phyloP scores from a whole-genome alignment of 2,888 invertebrate species.

The Opisthograptis luteolata region DNA sequence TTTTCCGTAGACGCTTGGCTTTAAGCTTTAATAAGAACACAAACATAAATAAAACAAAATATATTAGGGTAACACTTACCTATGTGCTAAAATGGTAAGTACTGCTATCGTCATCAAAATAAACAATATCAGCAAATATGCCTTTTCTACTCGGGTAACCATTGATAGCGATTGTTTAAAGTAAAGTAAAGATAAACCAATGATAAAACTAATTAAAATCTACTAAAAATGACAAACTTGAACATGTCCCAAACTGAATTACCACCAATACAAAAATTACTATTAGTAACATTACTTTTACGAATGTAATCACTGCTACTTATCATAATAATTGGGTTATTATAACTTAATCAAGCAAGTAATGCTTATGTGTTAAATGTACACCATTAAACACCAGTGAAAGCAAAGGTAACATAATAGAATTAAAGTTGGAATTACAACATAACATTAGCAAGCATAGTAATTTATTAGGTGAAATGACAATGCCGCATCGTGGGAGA shows the following conservation, averaged over 20 bases:
- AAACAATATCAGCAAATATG: neutral
- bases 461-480: constrained; percentile 67
- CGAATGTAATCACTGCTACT: neutral
- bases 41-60: too few relatives aligned
- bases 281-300: too few relatives aligned
- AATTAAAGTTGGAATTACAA: constrained; percentile 53
- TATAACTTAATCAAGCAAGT: neutral
- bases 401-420: constrained; percentile 45
- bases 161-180: neutral
- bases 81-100: too few relatives aligned
- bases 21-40: too few relatives aligned
- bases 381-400: constrained; percentile 38
- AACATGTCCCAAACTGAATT: neutral
- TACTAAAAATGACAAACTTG: too few relatives aligned
- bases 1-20: neutral
- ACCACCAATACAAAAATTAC: neutral
- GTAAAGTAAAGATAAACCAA: constrained; percentile 2
- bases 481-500: constrained; percentile 74
- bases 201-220: constrained; percentile 5
- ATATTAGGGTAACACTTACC: too few relatives aligned
- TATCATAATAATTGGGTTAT: neutral
- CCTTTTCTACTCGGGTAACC: too few relatives aligned
- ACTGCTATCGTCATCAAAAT: neutral
- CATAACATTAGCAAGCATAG: constrained; percentile 49
- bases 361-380: constrained; percentile 15